Evolutionary conservation across 2,113 vertebrate species (phyloP).

Genomic region (Acrocephalus kingi): DNA sequence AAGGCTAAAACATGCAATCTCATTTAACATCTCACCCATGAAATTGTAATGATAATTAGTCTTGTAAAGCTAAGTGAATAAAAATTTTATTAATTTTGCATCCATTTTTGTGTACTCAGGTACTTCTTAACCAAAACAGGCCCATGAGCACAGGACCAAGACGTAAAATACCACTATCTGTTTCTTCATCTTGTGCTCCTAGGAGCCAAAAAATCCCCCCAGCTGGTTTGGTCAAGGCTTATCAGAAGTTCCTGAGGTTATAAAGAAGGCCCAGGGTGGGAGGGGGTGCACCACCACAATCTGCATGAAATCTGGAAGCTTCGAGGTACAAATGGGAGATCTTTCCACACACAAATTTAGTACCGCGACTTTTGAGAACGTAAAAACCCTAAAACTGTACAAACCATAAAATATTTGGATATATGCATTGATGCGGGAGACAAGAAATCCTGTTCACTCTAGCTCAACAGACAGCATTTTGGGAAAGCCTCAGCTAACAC

Average conservation of each 20-base stretch:
- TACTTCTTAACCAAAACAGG: background rate
- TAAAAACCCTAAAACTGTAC: background rate
- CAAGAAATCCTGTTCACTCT: background rate
- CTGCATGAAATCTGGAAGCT: background rate
- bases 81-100: background rate
- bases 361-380: background rate
- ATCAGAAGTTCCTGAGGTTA: background rate
- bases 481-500: background rate
- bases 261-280: background rate
- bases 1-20: background rate
- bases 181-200: background rate
- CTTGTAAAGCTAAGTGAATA: background rate
- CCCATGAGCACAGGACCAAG: background rate
- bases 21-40: background rate
- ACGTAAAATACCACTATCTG: background rate
- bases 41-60: background rate
- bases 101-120: background rate
- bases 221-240: background rate
- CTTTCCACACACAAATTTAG: background rate
- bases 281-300: background rate
- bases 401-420: background rate
- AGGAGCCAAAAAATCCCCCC: background rate
- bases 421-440: too few species aligned
- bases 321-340: background rate
- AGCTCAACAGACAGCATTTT: background rate